A percentile compares a stretch with the other conserved stretches of the same genome.
Evolutionary conservation across 64 coral and sea anemone genomes (phyloP).

Genomic region (Anthopleura sola): DNA sequence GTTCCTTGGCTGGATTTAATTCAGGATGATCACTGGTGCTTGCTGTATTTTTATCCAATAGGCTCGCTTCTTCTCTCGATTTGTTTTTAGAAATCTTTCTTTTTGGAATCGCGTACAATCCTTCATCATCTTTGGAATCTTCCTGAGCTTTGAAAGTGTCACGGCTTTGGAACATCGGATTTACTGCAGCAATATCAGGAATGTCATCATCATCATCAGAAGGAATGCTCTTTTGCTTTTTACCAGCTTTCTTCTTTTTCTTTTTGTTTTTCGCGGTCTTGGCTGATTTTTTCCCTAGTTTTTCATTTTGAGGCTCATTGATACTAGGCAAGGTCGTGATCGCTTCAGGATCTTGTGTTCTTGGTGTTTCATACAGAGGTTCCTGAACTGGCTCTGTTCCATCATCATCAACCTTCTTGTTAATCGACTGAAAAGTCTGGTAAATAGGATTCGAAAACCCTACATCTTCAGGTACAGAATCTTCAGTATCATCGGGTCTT

Average conservation of each 20-base stretch:
- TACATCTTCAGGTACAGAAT: neutral
- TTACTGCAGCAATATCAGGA: neutral
- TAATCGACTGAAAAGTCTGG: neutral
- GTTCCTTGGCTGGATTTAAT: neutral
- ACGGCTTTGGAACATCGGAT: neutral
- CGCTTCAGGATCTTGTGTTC: constrained; percentile 1
- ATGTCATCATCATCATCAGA: neutral
- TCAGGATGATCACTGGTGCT: neutral
- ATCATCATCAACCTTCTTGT: neutral
- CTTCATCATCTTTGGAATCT: neutral
- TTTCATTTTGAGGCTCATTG: neutral
- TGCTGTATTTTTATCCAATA: neutral
- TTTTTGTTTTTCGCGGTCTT: neutral
- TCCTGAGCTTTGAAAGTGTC: neutral
- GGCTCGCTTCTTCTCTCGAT: neutral
- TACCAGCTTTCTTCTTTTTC: constrained; percentile 13
- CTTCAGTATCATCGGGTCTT: neutral
- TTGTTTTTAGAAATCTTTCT: neutral
- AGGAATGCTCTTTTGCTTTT: neutral
- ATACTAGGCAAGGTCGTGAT: constrained; percentile 19
- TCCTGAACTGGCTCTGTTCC: neutral
- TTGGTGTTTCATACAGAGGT: constrained; percentile 32
- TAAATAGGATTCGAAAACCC: constrained; percentile 54
- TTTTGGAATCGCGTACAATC: neutral
- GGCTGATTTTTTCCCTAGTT: neutral